A percentile compares a stretch with the other conserved stretches of the same genome.
Conservation (phyloP, 2,888 invertebrate species). For the Acronicta psi region DNA sequence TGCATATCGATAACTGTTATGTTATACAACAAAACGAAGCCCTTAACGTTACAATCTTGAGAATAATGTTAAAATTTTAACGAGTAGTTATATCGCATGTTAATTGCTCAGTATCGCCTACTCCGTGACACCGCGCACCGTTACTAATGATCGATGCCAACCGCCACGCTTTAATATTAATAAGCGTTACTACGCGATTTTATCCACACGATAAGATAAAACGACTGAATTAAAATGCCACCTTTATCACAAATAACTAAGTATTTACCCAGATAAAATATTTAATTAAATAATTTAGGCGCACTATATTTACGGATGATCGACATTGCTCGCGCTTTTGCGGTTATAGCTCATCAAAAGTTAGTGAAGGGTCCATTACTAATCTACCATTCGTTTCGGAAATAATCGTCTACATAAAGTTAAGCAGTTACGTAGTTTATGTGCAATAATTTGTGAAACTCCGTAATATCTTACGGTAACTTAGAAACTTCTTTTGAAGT, state of each 20-base stretch:
- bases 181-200: conserved; percentile 61
- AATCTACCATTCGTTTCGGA: conserved; percentile 45
- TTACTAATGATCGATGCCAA: conserved; percentile 73
- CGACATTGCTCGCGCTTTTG: conserved; percentile 36
- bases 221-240: conserved; percentile 46
- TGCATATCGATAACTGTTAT: conserved; percentile 25
- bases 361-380: conserved; percentile 53
- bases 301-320: conserved; percentile 16
- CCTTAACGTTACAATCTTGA: conserved; percentile 28
- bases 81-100: conserved; percentile 40
- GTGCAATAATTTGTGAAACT: conserved; percentile 41
- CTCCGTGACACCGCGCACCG: conserved; percentile 68
- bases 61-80: conserved; percentile 24
- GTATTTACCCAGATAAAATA: conserved; percentile 7
- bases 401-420: conserved; percentile 38
- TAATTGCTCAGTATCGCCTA: conserved; percentile 44
- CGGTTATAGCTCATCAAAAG: conserved; percentile 44
- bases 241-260: conserved; percentile 27
- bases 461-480: conserved; percentile 21
- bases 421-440: conserved; percentile 38
- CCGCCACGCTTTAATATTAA: conserved; percentile 65
- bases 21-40: conserved; percentile 37
- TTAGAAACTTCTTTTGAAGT: conserved; percentile 9
- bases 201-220: conserved; percentile 65
- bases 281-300: conserved; percentile 11